These are phyloP conservation scores for Acyrthosiphon pisum DNA, from an alignment of 1,140 invertebrate genomes.

Conservation along the genomic window DNA sequence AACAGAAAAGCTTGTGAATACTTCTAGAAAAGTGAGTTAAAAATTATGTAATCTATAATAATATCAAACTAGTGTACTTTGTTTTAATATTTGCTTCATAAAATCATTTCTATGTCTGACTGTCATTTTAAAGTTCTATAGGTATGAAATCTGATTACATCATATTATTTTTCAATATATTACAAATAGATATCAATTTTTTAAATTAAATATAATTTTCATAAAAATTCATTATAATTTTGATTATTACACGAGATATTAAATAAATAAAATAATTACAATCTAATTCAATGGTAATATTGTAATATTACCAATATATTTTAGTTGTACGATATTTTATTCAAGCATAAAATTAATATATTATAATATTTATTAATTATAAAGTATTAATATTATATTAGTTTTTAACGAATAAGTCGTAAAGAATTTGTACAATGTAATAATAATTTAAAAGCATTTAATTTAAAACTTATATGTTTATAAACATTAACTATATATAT, in stretches of 20 bases:
- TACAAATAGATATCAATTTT: not conserved
- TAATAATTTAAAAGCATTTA: not conserved
- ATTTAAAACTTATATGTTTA: not conserved
- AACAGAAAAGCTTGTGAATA: slow-evolving; percentile 11
- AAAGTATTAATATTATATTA: not conserved
- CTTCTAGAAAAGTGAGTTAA: slow-evolving; percentile 13
- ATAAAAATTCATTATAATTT: slow-evolving; percentile 1
- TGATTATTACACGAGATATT: not conserved
- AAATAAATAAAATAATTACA: not conserved
- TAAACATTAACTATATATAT: not conserved
- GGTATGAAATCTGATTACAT: slow-evolving; percentile 12
- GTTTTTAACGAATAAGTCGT: not conserved
- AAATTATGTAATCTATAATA: not conserved
- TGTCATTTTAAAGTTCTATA: slow-evolving; percentile 34
- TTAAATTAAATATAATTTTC: not conserved
- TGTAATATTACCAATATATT: not conserved
- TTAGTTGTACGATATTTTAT: not conserved
- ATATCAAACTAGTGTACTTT: not conserved
- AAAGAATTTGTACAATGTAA: not conserved
- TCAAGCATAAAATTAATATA: not conserved
- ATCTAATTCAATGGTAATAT: not conserved
- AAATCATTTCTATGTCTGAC: slow-evolving; percentile 49
- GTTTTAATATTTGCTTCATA: slow-evolving; percentile 32
- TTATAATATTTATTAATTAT: not conserved
- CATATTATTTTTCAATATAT: slow-evolving; percentile 20